phyloP scores from a whole-genome alignment of 2,797 vertebrate genomes.

The Enteromius fasciolatus region DNA sequence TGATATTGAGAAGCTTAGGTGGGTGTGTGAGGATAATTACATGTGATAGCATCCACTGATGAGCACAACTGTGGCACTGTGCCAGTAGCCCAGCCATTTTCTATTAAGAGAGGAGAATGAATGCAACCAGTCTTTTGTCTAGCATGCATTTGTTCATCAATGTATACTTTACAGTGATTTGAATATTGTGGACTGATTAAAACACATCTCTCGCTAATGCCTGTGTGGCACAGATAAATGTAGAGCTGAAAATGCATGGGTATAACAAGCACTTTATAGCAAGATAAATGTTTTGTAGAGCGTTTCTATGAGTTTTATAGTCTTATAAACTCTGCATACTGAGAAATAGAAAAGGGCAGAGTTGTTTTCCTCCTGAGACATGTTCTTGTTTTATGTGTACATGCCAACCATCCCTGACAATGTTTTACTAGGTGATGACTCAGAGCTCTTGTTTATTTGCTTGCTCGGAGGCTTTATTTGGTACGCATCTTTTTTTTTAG shows the following conservation, averaged over 20 bases:
- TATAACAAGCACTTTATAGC: conserved; percentile 59
- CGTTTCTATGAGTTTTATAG: conserved; percentile 64
- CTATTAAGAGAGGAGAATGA: conserved; percentile 46
- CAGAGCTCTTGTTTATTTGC: conserved; percentile 72
- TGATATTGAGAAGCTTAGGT: conserved; percentile 47
- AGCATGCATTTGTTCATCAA: conserved; percentile 49
- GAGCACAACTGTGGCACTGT: conserved; percentile 54
- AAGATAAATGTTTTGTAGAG: conserved; percentile 62
- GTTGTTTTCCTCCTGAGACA: conserved; percentile 54
- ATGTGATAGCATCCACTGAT: conserved; percentile 58
- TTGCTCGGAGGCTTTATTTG: conserved; percentile 64
- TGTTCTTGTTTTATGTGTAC: conserved; percentile 60
- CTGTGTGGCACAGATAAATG: conserved; percentile 20
- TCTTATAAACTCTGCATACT: conserved; percentile 64
- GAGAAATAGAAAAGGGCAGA: conserved; percentile 59
- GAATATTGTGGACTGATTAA: conserved; percentile 28
- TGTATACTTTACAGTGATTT: conserved; percentile 45
- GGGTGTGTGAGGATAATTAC: conserved; percentile 58
- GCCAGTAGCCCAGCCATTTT: conserved; percentile 52
- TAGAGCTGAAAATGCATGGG: conserved; percentile 27
- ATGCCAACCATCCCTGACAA: conserved; percentile 55
- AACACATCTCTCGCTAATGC: conserved; percentile 14
- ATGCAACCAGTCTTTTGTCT: conserved; percentile 55
- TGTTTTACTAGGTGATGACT: conserved; percentile 71
- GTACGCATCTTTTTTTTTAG: conserved; percentile 59